Base-by-base conservation (phyloP, 2,113 vertebrate genomes). In the Austrofundulus limnaeus region DNA sequence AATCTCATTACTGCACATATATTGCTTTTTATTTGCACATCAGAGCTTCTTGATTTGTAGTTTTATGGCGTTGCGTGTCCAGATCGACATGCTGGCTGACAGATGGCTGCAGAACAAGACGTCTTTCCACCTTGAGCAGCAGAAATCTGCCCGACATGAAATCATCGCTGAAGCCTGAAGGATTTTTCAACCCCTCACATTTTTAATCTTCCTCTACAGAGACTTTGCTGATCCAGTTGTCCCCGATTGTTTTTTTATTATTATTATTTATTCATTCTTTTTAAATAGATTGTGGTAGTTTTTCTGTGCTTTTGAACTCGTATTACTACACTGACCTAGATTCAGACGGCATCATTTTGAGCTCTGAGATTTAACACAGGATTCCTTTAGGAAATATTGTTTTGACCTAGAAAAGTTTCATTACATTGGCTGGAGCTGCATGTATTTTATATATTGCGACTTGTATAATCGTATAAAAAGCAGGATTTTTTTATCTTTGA, bases 191-290 rank as follows among this genome's bases (percentile, higher is more conserved):
- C 15, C 51, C n/a, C 81, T 78, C 58, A 72, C 20, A n/a, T 62
- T 82, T 81, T 63, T 77, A 73, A 82, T 83, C 67, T 77, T 51
- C 56, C 46, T 51, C 74, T 78, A 68, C 45, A 70, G 75, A 74
- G 83, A 82, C 56, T 62, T 48, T 65, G 28, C 61, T 76, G 71
- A 86, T 90, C 72, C 78, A 77, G 28, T 85, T 81, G 73, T 38
- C 47, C 61, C 76, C 65, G 64, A 79, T 87, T 85, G 72, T 81
- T 81, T 81, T 81, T 62, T 81, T 82, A 81, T n/a, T n/a, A n/a
- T n/a, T n/a, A 76, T 61, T 71, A 74, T 70, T 42, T 46, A 43
- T 43, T 58, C 67, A 72, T 66, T 52, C n/a, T 70, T 74, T 59
- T 67, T 50, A 43, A 17, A 57, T 31, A 15, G 19, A 10, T 25